Conservation (phyloP, 2,797 vertebrate species). For the Hydrophis major region DNA sequence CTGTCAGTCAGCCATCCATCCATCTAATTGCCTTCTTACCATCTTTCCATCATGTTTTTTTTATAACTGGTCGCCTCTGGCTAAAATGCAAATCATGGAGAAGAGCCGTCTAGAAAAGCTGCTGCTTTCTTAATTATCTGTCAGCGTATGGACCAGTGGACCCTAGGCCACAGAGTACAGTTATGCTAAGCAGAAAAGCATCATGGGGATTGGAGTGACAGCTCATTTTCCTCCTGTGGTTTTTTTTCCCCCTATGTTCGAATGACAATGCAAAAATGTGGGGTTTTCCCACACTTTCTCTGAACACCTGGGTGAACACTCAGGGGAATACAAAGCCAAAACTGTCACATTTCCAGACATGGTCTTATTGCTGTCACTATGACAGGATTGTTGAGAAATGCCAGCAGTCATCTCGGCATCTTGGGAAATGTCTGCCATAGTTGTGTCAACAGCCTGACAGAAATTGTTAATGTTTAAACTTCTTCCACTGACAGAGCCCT, state of each 20-base stretch:
- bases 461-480: slow-evolving; percentile 99
- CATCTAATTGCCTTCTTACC: slow-evolving; percentile 99
- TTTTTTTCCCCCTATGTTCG: slow-evolving; percentile 71
- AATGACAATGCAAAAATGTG: slow-evolving; percentile 96
- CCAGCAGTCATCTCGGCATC: slow-evolving; percentile 99
- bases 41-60: slow-evolving; percentile 98
- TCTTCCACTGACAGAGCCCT: slow-evolving; percentile 96
- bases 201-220: slow-evolving; percentile 99
- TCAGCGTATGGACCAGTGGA: slow-evolving; percentile 89
- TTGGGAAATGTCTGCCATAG: slow-evolving; percentile 99
- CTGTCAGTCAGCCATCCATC: slow-evolving; percentile 99
- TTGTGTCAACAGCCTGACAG: slow-evolving; percentile 99
- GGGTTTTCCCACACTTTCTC: slow-evolving; percentile 84
- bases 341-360: slow-evolving; percentile 89
- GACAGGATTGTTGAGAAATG: slow-evolving; percentile 99
- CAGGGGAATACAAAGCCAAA: slow-evolving; percentile 84
- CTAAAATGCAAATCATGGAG: slow-evolving; percentile 99
- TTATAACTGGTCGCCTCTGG: slow-evolving; percentile 99
- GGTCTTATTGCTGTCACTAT: slow-evolving; percentile 88
- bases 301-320: slow-evolving; percentile 86
- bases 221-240: slow-evolving; percentile 97
- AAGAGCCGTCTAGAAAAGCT: slow-evolving; percentile 87
- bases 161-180: slow-evolving; percentile 87
- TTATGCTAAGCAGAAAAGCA: slow-evolving; percentile 99
- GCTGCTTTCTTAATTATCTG: slow-evolving; percentile 99